phyloP scores from a whole-genome alignment of 92 coral and sea anemone genomes.

The Actinernus sp. region DNA sequence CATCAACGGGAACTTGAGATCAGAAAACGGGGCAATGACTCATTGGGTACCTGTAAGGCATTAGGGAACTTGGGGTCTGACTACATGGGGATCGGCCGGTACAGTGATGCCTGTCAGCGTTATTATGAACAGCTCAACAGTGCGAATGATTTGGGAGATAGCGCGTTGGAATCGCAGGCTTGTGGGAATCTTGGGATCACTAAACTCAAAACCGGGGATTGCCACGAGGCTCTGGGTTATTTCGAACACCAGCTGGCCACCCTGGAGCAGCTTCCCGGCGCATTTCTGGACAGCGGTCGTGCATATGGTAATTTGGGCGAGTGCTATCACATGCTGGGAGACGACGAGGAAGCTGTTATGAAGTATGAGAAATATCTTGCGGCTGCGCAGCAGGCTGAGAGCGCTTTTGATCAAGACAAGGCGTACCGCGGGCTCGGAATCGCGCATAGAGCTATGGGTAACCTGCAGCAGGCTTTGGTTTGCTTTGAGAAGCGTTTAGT shows the following conservation, averaged over 20 bases:
- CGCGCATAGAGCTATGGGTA: constrained; percentile 88
- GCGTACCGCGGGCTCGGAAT: constrained; percentile 98
- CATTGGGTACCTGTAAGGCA: constrained; percentile 80
- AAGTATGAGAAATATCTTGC: constrained; percentile 82
- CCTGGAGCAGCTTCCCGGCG: constrained; percentile 75
- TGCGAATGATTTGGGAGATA: constrained; percentile 82
- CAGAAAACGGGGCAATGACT: constrained; percentile 61
- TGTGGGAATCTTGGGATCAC: constrained; percentile 89
- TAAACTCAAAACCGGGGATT: constrained; percentile 75
- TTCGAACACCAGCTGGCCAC: constrained; percentile 87
- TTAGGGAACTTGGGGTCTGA: constrained; percentile 87
- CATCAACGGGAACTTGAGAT: constrained; percentile 81
- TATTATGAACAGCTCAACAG: constrained; percentile 83
- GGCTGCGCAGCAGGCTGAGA: constrained; percentile 84
- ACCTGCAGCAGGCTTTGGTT: constrained; percentile 94
- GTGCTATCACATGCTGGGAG: constrained; percentile 80
- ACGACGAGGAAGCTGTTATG: constrained; percentile 82
- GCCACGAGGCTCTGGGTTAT: constrained; percentile 79
- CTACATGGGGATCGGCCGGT: constrained; percentile 56
- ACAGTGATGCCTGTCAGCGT: constrained; percentile 78
- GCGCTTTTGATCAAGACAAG: constrained; percentile 94
- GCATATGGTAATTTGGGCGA: constrained; percentile 95
- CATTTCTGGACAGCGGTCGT: constrained; percentile 90
- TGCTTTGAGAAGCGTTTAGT: constrained; percentile 97
- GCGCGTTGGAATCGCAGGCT: constrained; percentile 70